Evolutionary conservation across 2,113 vertebrate species (phyloP), one percentile per base, ranked within the genome.

Genomic region (Pleuronectes platessa): DNA sequence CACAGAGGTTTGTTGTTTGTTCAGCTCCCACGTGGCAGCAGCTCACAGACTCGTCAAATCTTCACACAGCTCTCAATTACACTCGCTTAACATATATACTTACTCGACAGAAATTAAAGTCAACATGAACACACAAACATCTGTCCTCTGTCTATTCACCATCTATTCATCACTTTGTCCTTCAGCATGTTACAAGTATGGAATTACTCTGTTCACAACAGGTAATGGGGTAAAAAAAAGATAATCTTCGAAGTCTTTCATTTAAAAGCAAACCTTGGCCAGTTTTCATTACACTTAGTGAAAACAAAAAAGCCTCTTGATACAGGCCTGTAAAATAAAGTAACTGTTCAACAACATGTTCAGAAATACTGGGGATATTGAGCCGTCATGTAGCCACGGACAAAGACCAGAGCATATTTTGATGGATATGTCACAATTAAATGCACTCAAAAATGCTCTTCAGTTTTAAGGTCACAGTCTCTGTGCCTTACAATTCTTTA

Each of bases 1-100:
- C 94, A 94, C 89, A 89, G 94, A 95, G 94, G 93, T 91, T 86
- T 78, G 85, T 74, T 79, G 89, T 88, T 89, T 61, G 12, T 81
- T 86, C 61, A 60, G 72, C 72, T 88, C 69, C 81, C 71, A 40
- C 72, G 37, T 74, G 79, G 76, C 78, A 78, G 88, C 80, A 86
- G 86, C 80, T 78, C 84, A 82, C 64, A 79, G 85, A 89, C 82
- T 91, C 80, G 81, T 90, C 82, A 49, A 88, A 86, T 88, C 90
- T 81, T 86, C 77, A 24, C 64, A 78, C 65, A 23, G 65, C 71
- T 37, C 35, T 37, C 35, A 10, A 31, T 71, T 17, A 76, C 69
- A 62, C 63, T 86, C 53, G 63, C 82, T 81, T 70, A 82, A 76
- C 75, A 79, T 61, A 58, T 66, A 87, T 65, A 89, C 55, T 61